Base-by-base conservation (phyloP, 2,113 vertebrate species). In the Tyto alba region DNA sequence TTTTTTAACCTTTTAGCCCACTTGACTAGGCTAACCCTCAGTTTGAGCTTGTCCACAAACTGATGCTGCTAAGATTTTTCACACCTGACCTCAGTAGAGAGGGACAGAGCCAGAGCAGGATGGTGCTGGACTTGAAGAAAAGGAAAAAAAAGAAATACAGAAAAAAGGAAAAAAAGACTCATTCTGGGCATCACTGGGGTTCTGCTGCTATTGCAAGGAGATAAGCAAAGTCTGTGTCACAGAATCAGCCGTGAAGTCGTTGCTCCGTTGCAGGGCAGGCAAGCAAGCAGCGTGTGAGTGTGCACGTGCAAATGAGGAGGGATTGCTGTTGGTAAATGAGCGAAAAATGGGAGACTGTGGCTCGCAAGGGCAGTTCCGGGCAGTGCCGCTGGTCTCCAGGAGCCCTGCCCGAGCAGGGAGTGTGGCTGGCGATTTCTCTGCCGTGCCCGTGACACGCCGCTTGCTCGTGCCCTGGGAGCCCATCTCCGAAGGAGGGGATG, bases 21-120 rank as follows among this genome's bases (percentile, higher is more conserved):
- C 69, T 85, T 29, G 73, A 52, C 73, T 71, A 85, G 97, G 86
- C 95, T 81, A 78, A 78, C 93, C 90, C 87, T 74, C 47, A 52
- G 68, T 67, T n/a, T 27, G 97, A 97, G 88, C 97, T 98, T 96
- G 96, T 93, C 85, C 89, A 93, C 97, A 95, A 97, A 96, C 98
- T 97, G 96, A 98, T 98, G 98, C 98, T 98, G 97, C 98, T 98
- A 98, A 95, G 97, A 97, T 81, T 96, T 95, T 88, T 95, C 96
- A 94, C 96, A 94, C 94, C 95, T 91, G 96, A 97, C 98, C 96
- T 98, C 97, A 96, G 93, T 64, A 67, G 83, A 96, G 75, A 90
- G 91, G 95, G 86, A 93, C 83, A 12, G 96, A 91, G 89, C 89
- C 78, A 40, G 94, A 95, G 92, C 82, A n/a, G 82, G 90, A 78